Conservation (phyloP, 2,113 vertebrate genomes). For the Aplodontia rufa region DNA sequence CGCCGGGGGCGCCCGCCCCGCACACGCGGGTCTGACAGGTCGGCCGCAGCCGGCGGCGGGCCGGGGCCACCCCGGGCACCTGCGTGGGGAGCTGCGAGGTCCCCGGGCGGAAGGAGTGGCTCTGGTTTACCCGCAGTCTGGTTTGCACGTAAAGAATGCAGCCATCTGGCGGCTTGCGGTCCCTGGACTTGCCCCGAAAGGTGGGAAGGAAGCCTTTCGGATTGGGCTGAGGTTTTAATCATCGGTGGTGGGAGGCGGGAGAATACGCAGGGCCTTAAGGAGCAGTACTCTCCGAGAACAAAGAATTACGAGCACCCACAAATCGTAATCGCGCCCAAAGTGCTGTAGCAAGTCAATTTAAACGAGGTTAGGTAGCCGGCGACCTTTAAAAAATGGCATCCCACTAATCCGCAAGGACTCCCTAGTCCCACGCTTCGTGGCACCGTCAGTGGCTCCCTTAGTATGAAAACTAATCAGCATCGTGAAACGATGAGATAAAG, state of each 20-base stretch:
- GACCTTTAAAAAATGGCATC: constrained; percentile 35
- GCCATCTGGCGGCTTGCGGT: constrained; percentile 67
- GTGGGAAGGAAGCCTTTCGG: constrained; percentile 59
- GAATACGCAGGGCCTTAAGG: background rate
- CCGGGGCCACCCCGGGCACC: background rate
- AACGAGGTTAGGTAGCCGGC: constrained; percentile 3
- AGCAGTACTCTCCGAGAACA: constrained; percentile 56
- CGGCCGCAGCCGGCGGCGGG: background rate
- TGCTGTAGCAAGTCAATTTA: background rate
- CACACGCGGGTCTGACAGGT: constrained; percentile 14
- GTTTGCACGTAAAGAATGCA: constrained; percentile 19
- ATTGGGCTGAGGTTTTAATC: constrained; percentile 34
- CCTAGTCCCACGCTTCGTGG: background rate
- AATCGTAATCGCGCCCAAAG: background rate
- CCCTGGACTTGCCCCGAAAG: constrained; percentile 64
- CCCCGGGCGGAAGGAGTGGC: constrained; percentile 18
- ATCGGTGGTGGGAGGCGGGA: constrained; percentile 34
- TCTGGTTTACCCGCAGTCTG: constrained; percentile 17
- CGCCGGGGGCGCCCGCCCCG: background rate
- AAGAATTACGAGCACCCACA: constrained; percentile 67
- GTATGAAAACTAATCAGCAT: background rate
- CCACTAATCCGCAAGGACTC: background rate
- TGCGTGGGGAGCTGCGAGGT: background rate
- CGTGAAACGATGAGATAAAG: background rate
- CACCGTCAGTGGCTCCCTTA: background rate